Evolutionary conservation across 1,140 invertebrate genomes (phyloP).

Genomic region (Cherax destructor): DNA sequence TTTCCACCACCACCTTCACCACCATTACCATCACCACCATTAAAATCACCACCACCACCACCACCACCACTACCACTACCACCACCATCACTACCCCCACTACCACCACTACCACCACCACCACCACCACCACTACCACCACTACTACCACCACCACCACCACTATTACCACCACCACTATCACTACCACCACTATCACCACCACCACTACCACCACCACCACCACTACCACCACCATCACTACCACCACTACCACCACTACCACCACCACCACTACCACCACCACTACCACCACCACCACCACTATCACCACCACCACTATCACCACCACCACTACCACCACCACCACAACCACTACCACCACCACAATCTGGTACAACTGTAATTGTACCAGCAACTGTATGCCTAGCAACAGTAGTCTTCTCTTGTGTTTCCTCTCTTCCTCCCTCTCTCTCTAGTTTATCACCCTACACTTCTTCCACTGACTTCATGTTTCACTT

Average conservation of each 20-base stretch:
- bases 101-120: background rate
- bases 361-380: no score
- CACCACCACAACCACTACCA: no score
- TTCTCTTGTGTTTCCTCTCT: no score
- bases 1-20: background rate
- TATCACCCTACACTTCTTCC: no score
- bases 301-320: no score
- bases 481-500: no score
- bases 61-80: background rate
- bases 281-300: no score
- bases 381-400: no score
- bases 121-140: background rate
- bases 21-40: background rate
- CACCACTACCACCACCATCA: background rate
- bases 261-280: background rate
- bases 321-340: no score
- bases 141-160: background rate
- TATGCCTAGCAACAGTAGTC: no score
- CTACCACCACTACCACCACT: no score
- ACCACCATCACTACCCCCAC: background rate
- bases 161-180: background rate
- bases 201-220: background rate
- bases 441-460: no score
- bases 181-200: background rate
- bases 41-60: background rate